A percentile compares a stretch with the other conserved stretches of the same genome.
These are phyloP conservation scores for Ceratotherium simum DNA, from an alignment of 2,113 vertebrate species.

Conservation along the genomic window DNA sequence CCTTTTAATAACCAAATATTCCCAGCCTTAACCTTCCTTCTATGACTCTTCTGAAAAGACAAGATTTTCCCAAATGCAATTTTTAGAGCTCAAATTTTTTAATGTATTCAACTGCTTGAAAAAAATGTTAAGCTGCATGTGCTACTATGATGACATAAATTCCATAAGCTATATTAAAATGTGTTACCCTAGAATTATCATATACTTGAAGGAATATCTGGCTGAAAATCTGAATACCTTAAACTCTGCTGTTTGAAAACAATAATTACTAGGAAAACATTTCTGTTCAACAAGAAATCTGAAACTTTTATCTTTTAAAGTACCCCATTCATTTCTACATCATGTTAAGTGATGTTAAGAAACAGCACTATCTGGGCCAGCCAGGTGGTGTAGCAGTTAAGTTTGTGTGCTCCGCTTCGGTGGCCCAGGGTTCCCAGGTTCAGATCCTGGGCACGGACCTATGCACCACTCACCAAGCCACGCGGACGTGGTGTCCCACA, in stretches of 20 bases:
- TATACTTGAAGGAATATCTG: conserved; percentile 38
- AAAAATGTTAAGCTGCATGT: conserved; percentile 28
- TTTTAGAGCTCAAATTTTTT: conserved; percentile 13
- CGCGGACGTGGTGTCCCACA: no score
- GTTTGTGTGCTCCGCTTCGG: no score
- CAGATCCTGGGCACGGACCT: no score
- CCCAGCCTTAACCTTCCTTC: neutral
- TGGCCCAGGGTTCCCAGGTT: no score
- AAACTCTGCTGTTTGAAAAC: conserved; percentile 48
- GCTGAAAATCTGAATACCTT: conserved; percentile 51
- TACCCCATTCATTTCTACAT: neutral
- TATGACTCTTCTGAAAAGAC: conserved; percentile 28
- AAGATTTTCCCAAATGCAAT: neutral
- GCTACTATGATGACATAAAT: neutral
- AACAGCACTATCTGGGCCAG: neutral
- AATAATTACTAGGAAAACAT: neutral
- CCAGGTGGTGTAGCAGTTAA: no score
- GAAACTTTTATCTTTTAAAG: conserved; percentile 28
- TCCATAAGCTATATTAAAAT: conserved; percentile 42
- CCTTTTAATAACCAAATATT: neutral
- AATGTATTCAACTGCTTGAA: conserved; percentile 32
- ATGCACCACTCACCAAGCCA: no score
- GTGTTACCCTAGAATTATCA: conserved; percentile 49
- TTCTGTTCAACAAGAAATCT: conserved; percentile 49
- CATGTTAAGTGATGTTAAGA: neutral